A percentile compares a stretch with the other conserved stretches of the same genome.
These are phyloP conservation scores for Chunga burmeisteri DNA, from an alignment of 2,113 vertebrate genomes.

Conservation along the genomic window DNA sequence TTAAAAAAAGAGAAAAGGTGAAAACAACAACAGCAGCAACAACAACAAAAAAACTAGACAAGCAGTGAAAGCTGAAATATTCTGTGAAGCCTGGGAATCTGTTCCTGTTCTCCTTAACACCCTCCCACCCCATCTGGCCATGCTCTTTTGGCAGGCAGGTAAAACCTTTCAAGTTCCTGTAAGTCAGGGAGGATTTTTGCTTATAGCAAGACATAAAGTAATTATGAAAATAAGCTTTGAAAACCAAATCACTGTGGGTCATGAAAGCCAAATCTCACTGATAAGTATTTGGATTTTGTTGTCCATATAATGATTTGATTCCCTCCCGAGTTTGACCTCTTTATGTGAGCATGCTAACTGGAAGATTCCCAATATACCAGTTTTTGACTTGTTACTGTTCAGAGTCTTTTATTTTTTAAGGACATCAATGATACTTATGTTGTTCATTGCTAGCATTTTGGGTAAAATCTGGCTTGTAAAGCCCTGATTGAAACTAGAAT, in stretches of 20 bases:
- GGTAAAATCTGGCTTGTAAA: constrained; percentile 31
- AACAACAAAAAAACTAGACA: not conserved
- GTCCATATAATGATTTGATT: not conserved
- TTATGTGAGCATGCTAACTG: not conserved
- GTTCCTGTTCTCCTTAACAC: not conserved
- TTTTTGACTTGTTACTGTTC: constrained; percentile 39
- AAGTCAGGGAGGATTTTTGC: not conserved
- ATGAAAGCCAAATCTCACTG: not conserved
- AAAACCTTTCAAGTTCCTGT: constrained; percentile 3
- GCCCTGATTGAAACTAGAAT: not conserved
- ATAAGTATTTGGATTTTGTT: not conserved
- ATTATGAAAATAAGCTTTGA: constrained; percentile 1
- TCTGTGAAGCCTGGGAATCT: constrained; percentile 10
- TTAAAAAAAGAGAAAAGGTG: not conserved
- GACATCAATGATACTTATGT: constrained; percentile 31
- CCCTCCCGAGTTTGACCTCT: not conserved
- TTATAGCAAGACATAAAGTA: not conserved
- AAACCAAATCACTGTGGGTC: not conserved
- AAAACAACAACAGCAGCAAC: not conserved
- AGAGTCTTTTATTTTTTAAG: constrained; percentile 57
- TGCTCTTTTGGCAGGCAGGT: constrained; percentile 43
- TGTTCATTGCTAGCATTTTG: constrained; percentile 39
- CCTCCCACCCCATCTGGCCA: not conserved
- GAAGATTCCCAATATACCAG: not conserved
- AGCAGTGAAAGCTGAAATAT: constrained; percentile 20